Evolutionary conservation across 2,888 invertebrate species (phyloP).

Genomic region (Koerneria pararmatus): DNA sequence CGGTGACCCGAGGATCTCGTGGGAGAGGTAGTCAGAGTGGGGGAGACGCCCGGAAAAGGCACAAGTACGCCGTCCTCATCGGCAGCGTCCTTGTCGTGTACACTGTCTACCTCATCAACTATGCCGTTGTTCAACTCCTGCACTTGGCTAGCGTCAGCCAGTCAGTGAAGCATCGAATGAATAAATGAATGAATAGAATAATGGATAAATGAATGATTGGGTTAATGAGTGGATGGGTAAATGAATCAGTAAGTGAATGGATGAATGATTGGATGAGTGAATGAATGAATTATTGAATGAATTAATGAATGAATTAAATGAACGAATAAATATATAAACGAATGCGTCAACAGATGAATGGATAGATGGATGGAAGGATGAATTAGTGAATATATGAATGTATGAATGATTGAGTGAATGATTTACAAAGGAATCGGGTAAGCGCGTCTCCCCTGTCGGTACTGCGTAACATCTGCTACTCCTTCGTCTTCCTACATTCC

Average conservation of each 20-base stretch:
- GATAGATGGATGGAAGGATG: too few species aligned
- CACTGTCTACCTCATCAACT: slow-evolving; percentile 39
- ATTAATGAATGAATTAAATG: too few species aligned
- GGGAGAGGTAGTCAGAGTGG: too few species aligned
- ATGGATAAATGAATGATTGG: too few species aligned
- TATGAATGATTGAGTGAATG: too few species aligned
- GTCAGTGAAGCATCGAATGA: slow-evolving; percentile 4
- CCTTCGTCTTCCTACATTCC: slow-evolving; percentile 42
- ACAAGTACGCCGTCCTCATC: slow-evolving; percentile 48
- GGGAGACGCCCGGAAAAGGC: slow-evolving; percentile 23
- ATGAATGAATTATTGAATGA: too few species aligned
- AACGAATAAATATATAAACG: too few species aligned
- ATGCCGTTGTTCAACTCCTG: slow-evolving; percentile 34
- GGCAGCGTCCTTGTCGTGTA: slow-evolving; percentile 48
- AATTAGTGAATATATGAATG: too few species aligned
- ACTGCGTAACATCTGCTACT: slow-evolving; percentile 36
- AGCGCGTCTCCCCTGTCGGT: slow-evolving; percentile 10
- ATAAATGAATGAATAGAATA: not conserved
- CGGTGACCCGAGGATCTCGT: too few species aligned
- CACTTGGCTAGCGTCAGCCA: slow-evolving; percentile 36
- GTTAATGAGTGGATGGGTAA: too few species aligned
- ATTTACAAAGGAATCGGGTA: slow-evolving; percentile 8
- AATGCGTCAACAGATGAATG: not conserved
- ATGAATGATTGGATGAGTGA: too few species aligned
- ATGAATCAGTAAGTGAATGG: too few species aligned